A percentile compares a stretch with the other conserved stretches of the same genome.
These are phyloP conservation scores for Argopecten irradians DNA, from an alignment of 1,140 invertebrate species.

Conservation along the genomic window DNA sequence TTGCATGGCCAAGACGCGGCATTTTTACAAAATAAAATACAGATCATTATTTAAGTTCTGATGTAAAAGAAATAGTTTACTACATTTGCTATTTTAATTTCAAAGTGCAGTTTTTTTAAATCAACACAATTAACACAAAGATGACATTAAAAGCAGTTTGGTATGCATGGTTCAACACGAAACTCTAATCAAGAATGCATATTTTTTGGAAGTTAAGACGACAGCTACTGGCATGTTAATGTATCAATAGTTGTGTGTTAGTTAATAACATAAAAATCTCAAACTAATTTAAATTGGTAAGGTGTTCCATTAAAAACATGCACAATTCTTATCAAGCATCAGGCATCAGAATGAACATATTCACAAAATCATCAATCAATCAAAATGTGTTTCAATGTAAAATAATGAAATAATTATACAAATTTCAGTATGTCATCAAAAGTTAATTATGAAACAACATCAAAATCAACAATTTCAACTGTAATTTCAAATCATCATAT, in stretches of 20 bases:
- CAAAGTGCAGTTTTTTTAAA: neutral
- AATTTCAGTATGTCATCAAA: constrained; percentile 8
- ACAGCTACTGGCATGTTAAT: constrained; percentile 9
- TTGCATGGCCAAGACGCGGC: neutral
- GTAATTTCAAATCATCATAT: neutral
- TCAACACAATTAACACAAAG: neutral
- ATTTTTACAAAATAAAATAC: neutral
- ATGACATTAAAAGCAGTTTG: neutral
- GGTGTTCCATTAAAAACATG: neutral
- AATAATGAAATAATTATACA: neutral
- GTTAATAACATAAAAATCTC: constrained; percentile 18
- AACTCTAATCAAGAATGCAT: neutral
- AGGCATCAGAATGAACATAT: constrained; percentile 21
- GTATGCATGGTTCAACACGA: neutral
- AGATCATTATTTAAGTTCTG: neutral
- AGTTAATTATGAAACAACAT: constrained; percentile 9
- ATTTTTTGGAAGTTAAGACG: neutral
- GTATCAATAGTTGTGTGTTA: neutral
- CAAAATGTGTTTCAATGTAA: neutral
- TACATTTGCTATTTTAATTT: neutral
- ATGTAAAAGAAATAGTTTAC: neutral
- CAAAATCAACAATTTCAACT: neutral
- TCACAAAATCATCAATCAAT: constrained; percentile 17
- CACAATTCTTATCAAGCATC: constrained; percentile 17
- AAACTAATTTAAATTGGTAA: constrained; percentile 1